Evolutionary conservation across 2,888 invertebrate genomes (phyloP).

Genomic region (Scrobipalpa atriplicella): DNA sequence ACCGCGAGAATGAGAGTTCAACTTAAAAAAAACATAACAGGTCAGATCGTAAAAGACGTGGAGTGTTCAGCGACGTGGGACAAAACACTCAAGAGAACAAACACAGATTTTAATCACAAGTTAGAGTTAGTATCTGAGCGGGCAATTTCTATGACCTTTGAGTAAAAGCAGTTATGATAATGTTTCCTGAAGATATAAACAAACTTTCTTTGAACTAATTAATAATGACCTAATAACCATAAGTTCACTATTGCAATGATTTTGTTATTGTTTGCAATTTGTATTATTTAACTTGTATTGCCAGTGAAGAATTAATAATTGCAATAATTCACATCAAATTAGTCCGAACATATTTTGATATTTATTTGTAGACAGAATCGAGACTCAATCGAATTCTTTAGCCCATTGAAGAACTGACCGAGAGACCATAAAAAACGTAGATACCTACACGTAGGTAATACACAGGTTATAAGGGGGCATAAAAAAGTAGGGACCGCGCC

Average conservation of each 20-base stretch:
- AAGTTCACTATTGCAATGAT: not conserved
- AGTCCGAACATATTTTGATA: not conserved
- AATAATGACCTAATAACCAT: not conserved
- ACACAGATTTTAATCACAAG: constrained; percentile 26
- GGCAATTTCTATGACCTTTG: not conserved
- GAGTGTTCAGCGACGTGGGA: constrained; percentile 58
- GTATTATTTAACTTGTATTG: not conserved
- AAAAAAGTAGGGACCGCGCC: constrained; percentile 81
- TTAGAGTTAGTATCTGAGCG: not conserved
- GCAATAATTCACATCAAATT: not conserved
- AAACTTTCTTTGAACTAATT: constrained; percentile 1
- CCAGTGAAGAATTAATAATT: not conserved
- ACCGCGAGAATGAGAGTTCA: constrained; percentile 79
- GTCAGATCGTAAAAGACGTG: constrained; percentile 78
- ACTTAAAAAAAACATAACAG: constrained; percentile 75
- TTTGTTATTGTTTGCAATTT: not conserved
- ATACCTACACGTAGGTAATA: constrained; percentile 83
- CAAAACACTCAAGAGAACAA: constrained; percentile 54
- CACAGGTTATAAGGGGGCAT: constrained; percentile 81
- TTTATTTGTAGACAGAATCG: constrained; percentile 55
- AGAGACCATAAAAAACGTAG: constrained; percentile 79
- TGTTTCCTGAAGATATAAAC: not conserved
- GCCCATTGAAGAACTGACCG: constrained; percentile 82
- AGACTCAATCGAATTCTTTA: constrained; percentile 81
- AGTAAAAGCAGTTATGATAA: not conserved